phyloP scores from a whole-genome alignment of 1,140 invertebrate genomes.

The Chionoecetes opilio region DNA sequence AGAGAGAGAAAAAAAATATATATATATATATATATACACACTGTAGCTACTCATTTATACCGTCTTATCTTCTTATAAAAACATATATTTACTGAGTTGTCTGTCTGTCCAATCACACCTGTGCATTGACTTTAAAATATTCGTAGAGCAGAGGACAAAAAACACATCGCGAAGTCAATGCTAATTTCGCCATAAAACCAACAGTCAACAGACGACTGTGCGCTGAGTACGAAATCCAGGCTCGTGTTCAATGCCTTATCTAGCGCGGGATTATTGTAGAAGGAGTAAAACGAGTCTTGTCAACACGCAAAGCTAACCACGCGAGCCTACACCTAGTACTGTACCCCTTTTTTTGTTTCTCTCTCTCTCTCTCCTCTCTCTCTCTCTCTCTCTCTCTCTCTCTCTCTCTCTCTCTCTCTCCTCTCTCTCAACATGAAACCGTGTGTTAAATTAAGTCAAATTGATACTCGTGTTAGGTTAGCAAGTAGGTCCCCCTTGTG shows the following conservation, averaged over 20 bases:
- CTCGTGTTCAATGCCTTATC: not conserved
- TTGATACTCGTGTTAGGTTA: not conserved
- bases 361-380: conserved; percentile 23
- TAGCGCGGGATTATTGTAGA: not conserved
- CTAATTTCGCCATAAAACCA: not conserved
- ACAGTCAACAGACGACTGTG: not conserved
- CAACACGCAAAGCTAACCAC: not conserved
- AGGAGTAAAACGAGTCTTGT: conserved; percentile 1
- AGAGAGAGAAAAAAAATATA: too few species aligned
- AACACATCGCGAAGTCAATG: not conserved
- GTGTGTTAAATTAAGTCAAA: not conserved
- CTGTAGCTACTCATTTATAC: too few species aligned
- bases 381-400: conserved; percentile 11
- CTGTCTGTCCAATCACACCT: too few species aligned
- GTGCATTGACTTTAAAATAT: too few species aligned
- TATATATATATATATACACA: too few species aligned
- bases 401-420: not conserved
- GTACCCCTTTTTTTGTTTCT: not conserved
- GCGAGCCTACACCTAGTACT: not conserved
- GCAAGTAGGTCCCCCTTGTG: too few species aligned
- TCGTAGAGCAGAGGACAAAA: not conserved
- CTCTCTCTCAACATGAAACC: not conserved
- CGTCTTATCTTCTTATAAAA: too few species aligned
- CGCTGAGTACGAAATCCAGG: not conserved
- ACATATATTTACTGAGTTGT: too few species aligned